phyloP scores from a whole-genome alignment of 2,113 vertebrate genomes.

The Stictonetta naevosa region DNA sequence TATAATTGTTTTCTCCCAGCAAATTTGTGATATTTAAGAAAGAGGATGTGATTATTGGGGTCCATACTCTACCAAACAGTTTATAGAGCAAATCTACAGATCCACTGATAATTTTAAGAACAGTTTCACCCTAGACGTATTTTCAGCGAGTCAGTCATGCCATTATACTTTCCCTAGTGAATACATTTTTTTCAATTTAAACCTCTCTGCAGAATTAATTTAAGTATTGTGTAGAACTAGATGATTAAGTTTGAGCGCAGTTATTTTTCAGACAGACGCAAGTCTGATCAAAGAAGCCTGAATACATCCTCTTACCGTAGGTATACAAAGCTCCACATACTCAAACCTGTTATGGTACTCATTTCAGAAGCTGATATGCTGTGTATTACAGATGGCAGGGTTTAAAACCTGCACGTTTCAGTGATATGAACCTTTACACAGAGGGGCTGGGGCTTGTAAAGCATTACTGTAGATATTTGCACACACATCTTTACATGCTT shows the following conservation, averaged over 20 bases:
- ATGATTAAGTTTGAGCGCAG: not conserved
- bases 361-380: not conserved
- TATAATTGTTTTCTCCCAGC: not conserved
- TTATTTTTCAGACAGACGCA: slow-evolving; percentile 9
- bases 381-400: not conserved
- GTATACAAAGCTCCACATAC: not conserved
- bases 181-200: slow-evolving; percentile 26
- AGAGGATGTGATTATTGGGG: not conserved
- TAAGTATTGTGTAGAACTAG: not conserved
- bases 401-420: not conserved
- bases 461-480: not conserved
- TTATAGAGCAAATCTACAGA: slow-evolving; percentile 23
- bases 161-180: not conserved
- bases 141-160: slow-evolving; percentile 22
- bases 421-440: not conserved
- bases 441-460: not conserved
- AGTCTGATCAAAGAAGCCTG: not conserved
- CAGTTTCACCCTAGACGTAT: not conserved
- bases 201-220: slow-evolving; percentile 24
- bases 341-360: not conserved
- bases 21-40: slow-evolving; percentile 14
- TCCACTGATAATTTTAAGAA: slow-evolving; percentile 14
- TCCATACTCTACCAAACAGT: not conserved
- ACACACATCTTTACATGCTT: not conserved
- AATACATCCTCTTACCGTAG: not conserved